phyloP scores from a whole-genome alignment of 2,113 vertebrate genomes.

The Spermophilus dauricus region DNA sequence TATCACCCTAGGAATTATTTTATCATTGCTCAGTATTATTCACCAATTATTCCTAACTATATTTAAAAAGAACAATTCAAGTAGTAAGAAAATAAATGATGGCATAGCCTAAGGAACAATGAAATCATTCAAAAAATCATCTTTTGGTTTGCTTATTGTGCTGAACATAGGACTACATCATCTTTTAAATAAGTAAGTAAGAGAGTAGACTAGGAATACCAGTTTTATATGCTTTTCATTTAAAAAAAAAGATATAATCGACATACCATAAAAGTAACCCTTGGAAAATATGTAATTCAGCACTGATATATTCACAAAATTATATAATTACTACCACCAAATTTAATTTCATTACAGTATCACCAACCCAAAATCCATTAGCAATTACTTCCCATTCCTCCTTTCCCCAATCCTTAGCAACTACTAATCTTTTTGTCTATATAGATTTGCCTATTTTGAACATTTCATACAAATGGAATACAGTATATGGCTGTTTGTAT shows the following conservation, averaged over 20 bases:
- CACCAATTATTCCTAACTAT: not conserved
- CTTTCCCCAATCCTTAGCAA: not conserved
- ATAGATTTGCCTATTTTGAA: not conserved
- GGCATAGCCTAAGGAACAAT: not conserved
- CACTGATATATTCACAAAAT: not conserved
- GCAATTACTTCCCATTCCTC: not conserved
- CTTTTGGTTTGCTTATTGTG: not conserved
- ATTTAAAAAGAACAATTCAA: conserved; percentile 12
- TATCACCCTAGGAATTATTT: not conserved
- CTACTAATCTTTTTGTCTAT: not conserved
- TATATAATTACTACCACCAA: not conserved
- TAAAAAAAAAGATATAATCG: not conserved
- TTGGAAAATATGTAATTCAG: not conserved
- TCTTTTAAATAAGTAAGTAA: not conserved
- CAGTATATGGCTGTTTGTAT: not conserved
- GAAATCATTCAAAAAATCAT: not conserved
- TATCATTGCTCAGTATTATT: not conserved
- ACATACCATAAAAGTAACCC: not conserved
- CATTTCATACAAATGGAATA: not conserved
- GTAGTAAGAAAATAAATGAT: not conserved
- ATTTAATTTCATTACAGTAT: not conserved
- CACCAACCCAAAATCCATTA: not conserved
- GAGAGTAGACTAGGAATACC: not conserved
- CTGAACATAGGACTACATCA: not conserved
- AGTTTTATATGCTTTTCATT: not conserved